Conservation (phyloP, 2,888 invertebrate genomes). For the Ommatoiulus sabulosus region DNA sequence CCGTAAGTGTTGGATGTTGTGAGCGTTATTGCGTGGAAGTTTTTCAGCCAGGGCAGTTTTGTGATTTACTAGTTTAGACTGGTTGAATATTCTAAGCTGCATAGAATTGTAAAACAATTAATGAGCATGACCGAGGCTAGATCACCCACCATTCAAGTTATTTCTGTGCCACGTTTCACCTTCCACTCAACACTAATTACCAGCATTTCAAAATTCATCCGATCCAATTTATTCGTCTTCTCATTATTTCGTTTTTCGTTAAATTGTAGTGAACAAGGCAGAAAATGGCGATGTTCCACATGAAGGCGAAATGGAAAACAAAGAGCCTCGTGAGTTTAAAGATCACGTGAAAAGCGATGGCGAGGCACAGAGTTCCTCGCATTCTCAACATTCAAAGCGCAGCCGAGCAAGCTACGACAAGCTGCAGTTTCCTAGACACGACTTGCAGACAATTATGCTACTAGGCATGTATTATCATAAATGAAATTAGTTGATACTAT, state of each 20-base stretch:
- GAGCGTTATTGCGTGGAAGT: slow-evolving; percentile 47
- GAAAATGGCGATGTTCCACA: slow-evolving; percentile 73
- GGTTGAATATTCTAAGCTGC: background rate
- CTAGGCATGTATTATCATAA: slow-evolving; percentile 67
- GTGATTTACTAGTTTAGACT: background rate
- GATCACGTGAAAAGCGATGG: slow-evolving; percentile 68
- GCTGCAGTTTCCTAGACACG: slow-evolving; percentile 78
- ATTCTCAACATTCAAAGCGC: slow-evolving; percentile 70
- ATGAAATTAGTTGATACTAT: background rate
- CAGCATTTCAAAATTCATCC: background rate
- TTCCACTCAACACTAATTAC: slow-evolving; percentile 26
- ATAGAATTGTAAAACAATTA: background rate
- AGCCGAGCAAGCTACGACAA: slow-evolving; percentile 77
- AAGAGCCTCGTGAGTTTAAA: slow-evolving; percentile 60
- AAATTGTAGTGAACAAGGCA: slow-evolving; percentile 72
- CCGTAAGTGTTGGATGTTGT: slow-evolving; percentile 56
- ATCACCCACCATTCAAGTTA: background rate
- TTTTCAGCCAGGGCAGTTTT: background rate
- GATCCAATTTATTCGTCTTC: slow-evolving; percentile 31
- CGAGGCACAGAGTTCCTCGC: slow-evolving; percentile 69
- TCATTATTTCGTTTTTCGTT: slow-evolving; percentile 50
- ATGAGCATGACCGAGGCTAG: no score
- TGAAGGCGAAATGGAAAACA: slow-evolving; percentile 74
- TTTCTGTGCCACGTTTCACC: slow-evolving; percentile 28
- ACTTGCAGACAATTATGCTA: slow-evolving; percentile 75